Evolutionary conservation across 2,113 vertebrate genomes (phyloP), one percentile per base, ranked within the genome.

Genomic region (Aptenodytes patagonicus): DNA sequence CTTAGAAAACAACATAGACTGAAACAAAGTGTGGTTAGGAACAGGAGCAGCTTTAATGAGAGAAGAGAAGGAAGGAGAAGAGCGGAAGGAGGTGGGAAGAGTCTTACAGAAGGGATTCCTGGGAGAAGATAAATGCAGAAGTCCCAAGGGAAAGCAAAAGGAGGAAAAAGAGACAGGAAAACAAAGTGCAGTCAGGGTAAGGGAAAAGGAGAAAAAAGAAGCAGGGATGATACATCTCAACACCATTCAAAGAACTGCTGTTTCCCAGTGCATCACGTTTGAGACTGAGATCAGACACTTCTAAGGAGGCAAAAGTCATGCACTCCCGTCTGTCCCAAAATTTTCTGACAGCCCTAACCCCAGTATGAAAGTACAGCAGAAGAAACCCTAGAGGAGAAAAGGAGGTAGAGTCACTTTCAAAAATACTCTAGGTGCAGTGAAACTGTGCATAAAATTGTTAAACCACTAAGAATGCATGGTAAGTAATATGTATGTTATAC

Each of bases 51-150:
- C 54, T 87, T 91, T 83, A 78, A 87, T 81, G 84, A 80, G 52
- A 93, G 81, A 94, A 95, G 64, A 94, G 75, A 36, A 90, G 58
- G 34, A 91, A 87, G 38, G 51, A 95, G 14, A 73, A 91, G 32
- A 89, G 44, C 11, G n/a, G 61, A 54, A 83, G 62, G 62, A 78
- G 70, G 38, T 58, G 54, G 71, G 61, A 95, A 83, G 47, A 88
- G 34, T 83, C 83, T 95, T 94, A 95, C 77, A 89, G 69, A 95
- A 93, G 79, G 90, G 83, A 83, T 93, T 94, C 89, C 77, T 79
- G 81, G 65, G 81, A 89, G 92, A 95, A 94, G 96, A 91, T 91
- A 93, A 93, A 95, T 94, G 95, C 58, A 94, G 90, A 97, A 95
- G 94, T 89, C 61, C 81, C 49, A 81, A 95, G 71, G 82, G 87